Percentiles rank a stretch among this genome's conserved stretches.
Evolutionary conservation across 2,888 invertebrate species (phyloP).

Genomic region (Morinoia aosen): DNA sequence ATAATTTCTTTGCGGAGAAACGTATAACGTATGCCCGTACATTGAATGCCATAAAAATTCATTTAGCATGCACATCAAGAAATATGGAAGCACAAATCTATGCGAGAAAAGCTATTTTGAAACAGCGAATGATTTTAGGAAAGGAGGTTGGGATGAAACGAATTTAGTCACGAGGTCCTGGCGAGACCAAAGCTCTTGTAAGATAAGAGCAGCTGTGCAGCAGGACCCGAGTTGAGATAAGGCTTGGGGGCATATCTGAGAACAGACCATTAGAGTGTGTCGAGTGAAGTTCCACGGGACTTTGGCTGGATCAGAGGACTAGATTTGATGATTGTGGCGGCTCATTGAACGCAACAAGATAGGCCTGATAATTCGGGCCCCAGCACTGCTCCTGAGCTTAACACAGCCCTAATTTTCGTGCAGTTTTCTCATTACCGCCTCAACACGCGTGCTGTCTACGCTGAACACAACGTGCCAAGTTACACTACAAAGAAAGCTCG

Average conservation of each 20-base stretch:
- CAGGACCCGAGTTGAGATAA: constrained; percentile 12
- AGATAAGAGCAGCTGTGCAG: neutral
- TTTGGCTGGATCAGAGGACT: constrained; percentile 31
- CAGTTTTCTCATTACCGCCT: neutral
- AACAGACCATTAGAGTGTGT: constrained; percentile 4
- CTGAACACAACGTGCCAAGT: neutral
- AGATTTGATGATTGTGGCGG: constrained; percentile 47
- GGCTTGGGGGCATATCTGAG: neutral
- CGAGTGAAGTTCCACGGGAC: neutral
- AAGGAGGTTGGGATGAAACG: neutral
- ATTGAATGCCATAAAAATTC: no score
- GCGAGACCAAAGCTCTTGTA: neutral
- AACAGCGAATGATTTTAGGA: neutral
- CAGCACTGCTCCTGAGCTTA: neutral
- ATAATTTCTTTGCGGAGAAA: no score
- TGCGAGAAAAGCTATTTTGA: neutral
- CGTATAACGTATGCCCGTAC: no score
- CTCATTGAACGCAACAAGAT: neutral
- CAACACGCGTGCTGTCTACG: neutral
- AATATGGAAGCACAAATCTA: neutral
- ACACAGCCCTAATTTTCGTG: neutral
- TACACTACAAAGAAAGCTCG: neutral
- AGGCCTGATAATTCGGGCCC: neutral
- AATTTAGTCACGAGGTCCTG: neutral
- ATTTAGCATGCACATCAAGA: no score